phyloP scores from a whole-genome alignment of 2,797 vertebrate genomes.

The Poeciliopsis infans region DNA sequence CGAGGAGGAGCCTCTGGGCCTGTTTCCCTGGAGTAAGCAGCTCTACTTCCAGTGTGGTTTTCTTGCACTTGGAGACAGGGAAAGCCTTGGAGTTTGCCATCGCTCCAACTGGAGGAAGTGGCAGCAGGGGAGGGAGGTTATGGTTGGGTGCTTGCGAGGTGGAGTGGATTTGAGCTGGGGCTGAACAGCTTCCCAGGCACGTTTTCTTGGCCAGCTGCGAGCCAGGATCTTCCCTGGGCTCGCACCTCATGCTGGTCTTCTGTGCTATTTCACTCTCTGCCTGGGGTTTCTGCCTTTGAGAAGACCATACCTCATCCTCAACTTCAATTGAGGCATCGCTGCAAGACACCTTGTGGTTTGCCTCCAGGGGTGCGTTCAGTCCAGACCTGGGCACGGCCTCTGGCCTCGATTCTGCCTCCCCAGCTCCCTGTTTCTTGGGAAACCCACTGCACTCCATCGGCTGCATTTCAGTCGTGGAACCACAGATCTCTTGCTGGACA shows the following conservation, averaged over 20 bases:
- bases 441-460: slow-evolving; percentile 30
- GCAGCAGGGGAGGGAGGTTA: slow-evolving; percentile 61
- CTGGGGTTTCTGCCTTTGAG: slow-evolving; percentile 38
- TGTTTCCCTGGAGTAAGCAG: slow-evolving; percentile 82
- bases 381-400: slow-evolving; percentile 24
- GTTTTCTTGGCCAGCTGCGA: slow-evolving; percentile 70
- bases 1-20: slow-evolving; percentile 75
- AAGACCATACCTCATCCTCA: slow-evolving; percentile 17
- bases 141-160: slow-evolving; percentile 62
- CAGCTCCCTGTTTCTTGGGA: slow-evolving; percentile 33
- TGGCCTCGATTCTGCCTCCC: slow-evolving; percentile 59
- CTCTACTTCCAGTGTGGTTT: slow-evolving; percentile 81
- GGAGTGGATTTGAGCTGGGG: slow-evolving; percentile 52
- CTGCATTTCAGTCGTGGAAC: slow-evolving; percentile 34
- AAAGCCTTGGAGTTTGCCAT: slow-evolving; percentile 74
- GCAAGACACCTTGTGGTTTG: slow-evolving; percentile 27
- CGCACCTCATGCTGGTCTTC: slow-evolving; percentile 61
- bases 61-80: slow-evolving; percentile 71
- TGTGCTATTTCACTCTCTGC: slow-evolving; percentile 47
- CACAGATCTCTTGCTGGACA: slow-evolving; percentile 45
- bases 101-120: slow-evolving; percentile 61
- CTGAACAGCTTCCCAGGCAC: slow-evolving; percentile 75
- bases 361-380: slow-evolving; percentile 19
- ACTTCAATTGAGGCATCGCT: slow-evolving; percentile 21
- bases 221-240: slow-evolving; percentile 67